Percentiles rank a stretch among this genome's conserved stretches.
Conservation (phyloP, 2,113 vertebrate species). For the Romanogobio albipinnatus region DNA sequence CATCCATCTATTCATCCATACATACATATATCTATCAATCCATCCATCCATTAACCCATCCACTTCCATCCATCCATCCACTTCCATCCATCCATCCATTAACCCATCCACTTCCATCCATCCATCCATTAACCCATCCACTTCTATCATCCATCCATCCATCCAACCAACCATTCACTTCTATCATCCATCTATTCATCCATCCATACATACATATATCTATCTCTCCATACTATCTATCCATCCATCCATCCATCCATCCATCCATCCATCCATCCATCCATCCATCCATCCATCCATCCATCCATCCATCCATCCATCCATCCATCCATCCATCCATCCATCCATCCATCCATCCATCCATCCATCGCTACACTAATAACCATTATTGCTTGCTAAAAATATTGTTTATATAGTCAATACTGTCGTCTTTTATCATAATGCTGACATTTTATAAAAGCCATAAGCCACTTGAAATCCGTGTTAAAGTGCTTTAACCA, state of each 20-base stretch:
- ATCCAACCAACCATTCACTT: too few relatives aligned
- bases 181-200: too few relatives aligned
- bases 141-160: too few relatives aligned
- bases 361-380: background rate
- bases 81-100: background rate
- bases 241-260: too few relatives aligned
- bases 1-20: too few relatives aligned
- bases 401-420: background rate
- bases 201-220: too few relatives aligned
- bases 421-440: background rate
- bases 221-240: too few relatives aligned
- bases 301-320: background rate
- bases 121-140: too few relatives aligned
- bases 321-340: background rate
- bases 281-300: background rate
- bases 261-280: background rate
- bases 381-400: background rate
- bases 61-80: background rate
- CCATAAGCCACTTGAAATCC: background rate
- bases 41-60: too few relatives aligned
- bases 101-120: background rate
- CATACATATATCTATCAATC: too few relatives aligned
- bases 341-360: background rate
- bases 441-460: background rate
- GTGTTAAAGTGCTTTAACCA: conserved; percentile 55